Evolutionary conservation across 2,113 vertebrate genomes (phyloP).

Genomic region (Picathartes gymnocephalus): DNA sequence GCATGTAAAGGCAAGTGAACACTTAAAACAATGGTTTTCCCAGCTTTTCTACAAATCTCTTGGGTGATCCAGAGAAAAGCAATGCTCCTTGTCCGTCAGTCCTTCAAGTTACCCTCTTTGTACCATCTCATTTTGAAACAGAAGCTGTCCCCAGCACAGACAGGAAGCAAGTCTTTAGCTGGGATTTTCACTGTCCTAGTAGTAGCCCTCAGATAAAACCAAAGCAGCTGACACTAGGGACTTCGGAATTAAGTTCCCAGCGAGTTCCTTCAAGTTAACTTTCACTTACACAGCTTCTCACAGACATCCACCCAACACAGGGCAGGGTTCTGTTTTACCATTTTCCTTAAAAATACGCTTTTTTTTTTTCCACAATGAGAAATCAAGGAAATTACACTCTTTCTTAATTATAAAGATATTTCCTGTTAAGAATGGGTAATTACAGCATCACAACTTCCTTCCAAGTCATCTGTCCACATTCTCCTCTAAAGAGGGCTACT

Average conservation of each 20-base stretch:
- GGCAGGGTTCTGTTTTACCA: neutral
- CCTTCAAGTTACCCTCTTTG: neutral
- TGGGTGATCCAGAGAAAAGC: neutral
- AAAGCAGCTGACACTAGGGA: neutral
- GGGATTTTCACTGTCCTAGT: neutral
- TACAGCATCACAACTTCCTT: slow-evolving; percentile 39
- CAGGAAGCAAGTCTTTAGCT: neutral
- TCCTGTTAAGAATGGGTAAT: slow-evolving; percentile 47
- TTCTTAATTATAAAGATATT: neutral
- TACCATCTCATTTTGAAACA: neutral
- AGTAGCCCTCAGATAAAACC: neutral
- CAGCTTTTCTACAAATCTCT: neutral
- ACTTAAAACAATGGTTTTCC: fast-evolving
- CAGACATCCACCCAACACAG: neutral
- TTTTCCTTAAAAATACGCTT: neutral
- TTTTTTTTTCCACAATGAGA: neutral
- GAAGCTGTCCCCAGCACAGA: neutral
- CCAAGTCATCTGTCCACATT: slow-evolving; percentile 51
- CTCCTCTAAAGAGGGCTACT: neutral
- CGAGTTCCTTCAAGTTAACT: neutral
- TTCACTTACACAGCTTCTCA: neutral
- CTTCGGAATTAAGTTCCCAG: neutral
- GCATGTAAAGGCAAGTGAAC: neutral
- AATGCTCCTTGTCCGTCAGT: neutral
- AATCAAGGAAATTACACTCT: slow-evolving; percentile 16